Conservation (phyloP, 2,888 invertebrate genomes). For the Hemaris fuciformis region DNA sequence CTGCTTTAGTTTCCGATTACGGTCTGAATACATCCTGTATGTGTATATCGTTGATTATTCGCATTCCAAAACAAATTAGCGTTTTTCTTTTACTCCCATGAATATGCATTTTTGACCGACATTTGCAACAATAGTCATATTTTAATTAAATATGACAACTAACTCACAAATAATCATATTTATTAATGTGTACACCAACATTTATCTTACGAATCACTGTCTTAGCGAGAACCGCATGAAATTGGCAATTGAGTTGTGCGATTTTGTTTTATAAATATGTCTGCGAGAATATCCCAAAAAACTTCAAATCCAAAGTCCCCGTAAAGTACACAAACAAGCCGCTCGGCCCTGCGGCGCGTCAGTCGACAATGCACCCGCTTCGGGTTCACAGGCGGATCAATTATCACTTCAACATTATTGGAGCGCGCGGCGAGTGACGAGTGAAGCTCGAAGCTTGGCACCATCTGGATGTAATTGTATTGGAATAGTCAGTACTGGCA, state of each 20-base stretch:
- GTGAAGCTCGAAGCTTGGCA: not conserved
- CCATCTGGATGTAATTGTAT: not conserved
- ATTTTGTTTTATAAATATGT: not conserved
- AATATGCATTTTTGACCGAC: too few species aligned
- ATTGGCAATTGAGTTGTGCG: not conserved
- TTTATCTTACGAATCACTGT: too few species aligned
- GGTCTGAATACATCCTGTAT: too few species aligned
- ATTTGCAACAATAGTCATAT: too few species aligned
- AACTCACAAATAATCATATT: too few species aligned
- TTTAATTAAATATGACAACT: too few species aligned
- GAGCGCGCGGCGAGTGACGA: conserved; percentile 7
- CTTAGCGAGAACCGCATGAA: too few species aligned
- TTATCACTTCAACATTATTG: conserved; percentile 26
- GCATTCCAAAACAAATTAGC: too few species aligned
- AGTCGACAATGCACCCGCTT: conserved; percentile 13
- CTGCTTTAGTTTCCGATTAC: too few species aligned
- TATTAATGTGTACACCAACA: too few species aligned
- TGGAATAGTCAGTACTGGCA: not conserved
- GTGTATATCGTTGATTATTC: too few species aligned
- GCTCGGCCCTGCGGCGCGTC: conserved; percentile 16
- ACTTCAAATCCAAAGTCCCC: conserved; percentile 20
- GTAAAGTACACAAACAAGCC: conserved; percentile 40
- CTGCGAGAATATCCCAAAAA: conserved; percentile 8
- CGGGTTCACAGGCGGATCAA: conserved; percentile 22
- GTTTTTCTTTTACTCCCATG: too few species aligned